phyloP scores from a whole-genome alignment of 2,888 invertebrate genomes.

The Tryphoninae sp. region DNA sequence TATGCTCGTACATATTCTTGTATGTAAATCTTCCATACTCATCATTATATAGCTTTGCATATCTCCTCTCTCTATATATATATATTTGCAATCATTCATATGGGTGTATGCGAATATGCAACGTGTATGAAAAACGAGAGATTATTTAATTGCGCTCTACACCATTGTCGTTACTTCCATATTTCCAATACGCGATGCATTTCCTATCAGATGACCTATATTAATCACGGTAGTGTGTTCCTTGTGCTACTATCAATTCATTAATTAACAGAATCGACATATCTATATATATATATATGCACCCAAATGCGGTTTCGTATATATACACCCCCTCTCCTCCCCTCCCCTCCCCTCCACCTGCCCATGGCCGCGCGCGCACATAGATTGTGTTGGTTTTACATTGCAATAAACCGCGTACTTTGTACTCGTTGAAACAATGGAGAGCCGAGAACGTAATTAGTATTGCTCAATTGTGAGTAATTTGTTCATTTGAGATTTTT shows the following conservation, averaged over 20 bases:
- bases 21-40: neutral
- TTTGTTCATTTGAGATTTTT: neutral
- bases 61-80: neutral
- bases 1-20: neutral
- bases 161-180: neutral
- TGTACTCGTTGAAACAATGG: neutral
- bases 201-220: conserved; percentile 30
- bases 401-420: conserved; percentile 2
- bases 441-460: neutral
- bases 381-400: neutral
- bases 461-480: neutral
- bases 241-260: too few species aligned
- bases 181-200: conserved; percentile 3
- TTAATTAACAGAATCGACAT: too few species aligned
- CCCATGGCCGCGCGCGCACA: neutral
- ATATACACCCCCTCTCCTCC: too few species aligned
- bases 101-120: neutral
- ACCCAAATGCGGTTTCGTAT: neutral
- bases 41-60: neutral
- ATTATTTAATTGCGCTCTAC: conserved; percentile 39
- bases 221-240: neutral
- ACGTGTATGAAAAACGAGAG: neutral
- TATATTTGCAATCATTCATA: neutral
- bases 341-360: too few species aligned
- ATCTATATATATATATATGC: neutral